Conservation (phyloP, 1,140 invertebrate species). For the Augochlora pura region DNA sequence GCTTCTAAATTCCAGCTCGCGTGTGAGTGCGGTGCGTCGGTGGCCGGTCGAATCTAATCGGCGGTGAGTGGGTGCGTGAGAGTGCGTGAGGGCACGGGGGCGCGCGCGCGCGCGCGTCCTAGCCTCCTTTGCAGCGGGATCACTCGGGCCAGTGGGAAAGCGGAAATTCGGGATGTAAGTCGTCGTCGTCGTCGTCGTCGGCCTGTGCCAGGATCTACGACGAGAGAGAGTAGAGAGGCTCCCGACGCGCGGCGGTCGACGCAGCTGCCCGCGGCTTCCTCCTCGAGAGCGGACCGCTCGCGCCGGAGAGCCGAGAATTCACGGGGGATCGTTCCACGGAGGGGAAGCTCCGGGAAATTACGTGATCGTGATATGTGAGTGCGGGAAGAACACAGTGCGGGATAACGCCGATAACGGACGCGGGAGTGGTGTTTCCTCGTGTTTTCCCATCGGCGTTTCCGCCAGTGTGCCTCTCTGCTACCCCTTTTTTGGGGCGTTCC, state of each 20-base stretch:
- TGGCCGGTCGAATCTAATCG: too few species aligned
- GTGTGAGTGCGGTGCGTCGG: slow-evolving; percentile 17
- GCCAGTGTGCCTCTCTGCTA: background rate
- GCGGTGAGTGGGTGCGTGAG: slow-evolving; percentile 13
- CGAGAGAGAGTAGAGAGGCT: background rate
- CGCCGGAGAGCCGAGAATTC: background rate
- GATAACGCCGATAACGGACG: too few species aligned
- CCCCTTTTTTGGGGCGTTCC: background rate
- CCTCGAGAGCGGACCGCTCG: background rate
- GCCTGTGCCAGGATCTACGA: background rate
- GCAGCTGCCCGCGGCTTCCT: too few species aligned
- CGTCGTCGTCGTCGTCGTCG: too few species aligned
- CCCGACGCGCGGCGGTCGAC: background rate
- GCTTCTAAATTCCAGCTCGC: background rate
- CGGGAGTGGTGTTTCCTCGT: background rate
- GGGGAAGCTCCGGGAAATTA: background rate
- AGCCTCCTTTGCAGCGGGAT: too few species aligned
- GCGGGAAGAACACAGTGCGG: background rate
- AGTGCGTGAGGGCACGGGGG: background rate
- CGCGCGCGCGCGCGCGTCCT: slow-evolving; percentile 12
- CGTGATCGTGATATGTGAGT: slow-evolving; percentile 5
- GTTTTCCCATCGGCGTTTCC: background rate
- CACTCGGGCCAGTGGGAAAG: background rate
- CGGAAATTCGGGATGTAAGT: slow-evolving; percentile 19
- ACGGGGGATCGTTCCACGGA: background rate